Conservation (phyloP, 2,797 vertebrate species). For the Rachycentron canadum region DNA sequence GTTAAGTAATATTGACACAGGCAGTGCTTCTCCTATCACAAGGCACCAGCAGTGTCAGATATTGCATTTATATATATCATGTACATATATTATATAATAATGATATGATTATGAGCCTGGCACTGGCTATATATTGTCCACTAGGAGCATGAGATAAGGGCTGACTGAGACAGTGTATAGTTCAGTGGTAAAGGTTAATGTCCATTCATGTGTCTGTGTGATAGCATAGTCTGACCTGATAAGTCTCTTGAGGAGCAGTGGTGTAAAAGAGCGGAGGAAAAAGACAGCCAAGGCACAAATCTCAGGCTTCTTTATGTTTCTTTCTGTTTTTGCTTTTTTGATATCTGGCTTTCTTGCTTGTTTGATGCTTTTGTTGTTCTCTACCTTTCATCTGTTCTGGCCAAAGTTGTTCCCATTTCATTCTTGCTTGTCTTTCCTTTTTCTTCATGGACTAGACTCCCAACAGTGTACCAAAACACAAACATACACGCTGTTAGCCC, state of each 20-base stretch:
- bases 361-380: constrained; percentile 25
- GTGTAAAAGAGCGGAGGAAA: constrained; percentile 28
- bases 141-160: constrained; percentile 67
- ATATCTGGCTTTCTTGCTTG: constrained; percentile 15
- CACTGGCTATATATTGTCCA: constrained; percentile 67
- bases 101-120: constrained; percentile 64
- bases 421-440: constrained; percentile 11
- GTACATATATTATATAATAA: constrained; percentile 63
- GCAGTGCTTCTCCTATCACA: constrained; percentile 70
- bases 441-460: not conserved
- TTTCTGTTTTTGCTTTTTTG: constrained; percentile 14
- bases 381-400: constrained; percentile 27
- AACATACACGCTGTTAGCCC: constrained; percentile 25
- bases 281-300: constrained; percentile 5
- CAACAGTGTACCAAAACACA: constrained; percentile 28
- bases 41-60: constrained; percentile 59
- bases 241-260: constrained; percentile 37
- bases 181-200: constrained; percentile 68
- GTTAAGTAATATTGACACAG: constrained; percentile 62
- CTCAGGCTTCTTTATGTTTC: not conserved
- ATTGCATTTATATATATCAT: constrained; percentile 54
- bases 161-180: constrained; percentile 51
- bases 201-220: constrained; percentile 64
- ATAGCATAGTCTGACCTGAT: constrained; percentile 61
- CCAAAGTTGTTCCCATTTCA: constrained; percentile 29